These are phyloP conservation scores for Vulpes vulpes DNA, from an alignment of 2,113 vertebrate species.

Conservation along the genomic window DNA sequence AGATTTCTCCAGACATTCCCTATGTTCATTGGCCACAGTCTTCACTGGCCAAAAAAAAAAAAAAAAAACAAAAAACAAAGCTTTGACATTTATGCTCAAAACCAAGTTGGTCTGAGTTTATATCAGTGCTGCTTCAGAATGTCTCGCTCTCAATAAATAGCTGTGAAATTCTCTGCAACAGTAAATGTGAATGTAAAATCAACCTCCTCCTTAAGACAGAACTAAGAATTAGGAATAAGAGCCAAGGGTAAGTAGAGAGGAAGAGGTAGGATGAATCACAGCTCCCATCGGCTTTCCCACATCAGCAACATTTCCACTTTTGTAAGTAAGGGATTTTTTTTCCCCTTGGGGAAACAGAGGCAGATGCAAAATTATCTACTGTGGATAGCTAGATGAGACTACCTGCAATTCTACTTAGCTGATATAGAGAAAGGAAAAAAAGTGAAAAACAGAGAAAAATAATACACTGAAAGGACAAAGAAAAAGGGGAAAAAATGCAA, in stretches of 20 bases:
- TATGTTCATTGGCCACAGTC: background rate
- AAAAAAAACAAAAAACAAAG: background rate
- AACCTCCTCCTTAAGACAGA: background rate
- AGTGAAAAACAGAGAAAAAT: background rate
- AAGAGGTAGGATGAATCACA: background rate
- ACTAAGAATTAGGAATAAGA: background rate
- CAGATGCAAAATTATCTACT: slow-evolving; percentile 2
- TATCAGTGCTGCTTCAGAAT: background rate
- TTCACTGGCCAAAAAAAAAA: background rate
- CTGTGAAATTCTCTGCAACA: background rate
- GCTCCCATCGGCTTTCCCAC: background rate
- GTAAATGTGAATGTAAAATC: slow-evolving; percentile 2
- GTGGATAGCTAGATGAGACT: background rate
- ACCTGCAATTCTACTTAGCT: background rate
- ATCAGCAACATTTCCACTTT: background rate
- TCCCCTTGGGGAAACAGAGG: slow-evolving; percentile 5
- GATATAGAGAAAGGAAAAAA: background rate
- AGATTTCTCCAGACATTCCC: background rate
- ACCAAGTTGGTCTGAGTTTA: slow-evolving; percentile 8
- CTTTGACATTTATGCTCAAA: background rate
- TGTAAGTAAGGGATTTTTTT: background rate
- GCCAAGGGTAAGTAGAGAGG: background rate
- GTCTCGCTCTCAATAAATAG: background rate
- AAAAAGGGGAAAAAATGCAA: background rate
- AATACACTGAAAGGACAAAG: background rate